Evolutionary conservation across 2,113 vertebrate species (phyloP).

Genomic region (Oplegnathus fasciatus): DNA sequence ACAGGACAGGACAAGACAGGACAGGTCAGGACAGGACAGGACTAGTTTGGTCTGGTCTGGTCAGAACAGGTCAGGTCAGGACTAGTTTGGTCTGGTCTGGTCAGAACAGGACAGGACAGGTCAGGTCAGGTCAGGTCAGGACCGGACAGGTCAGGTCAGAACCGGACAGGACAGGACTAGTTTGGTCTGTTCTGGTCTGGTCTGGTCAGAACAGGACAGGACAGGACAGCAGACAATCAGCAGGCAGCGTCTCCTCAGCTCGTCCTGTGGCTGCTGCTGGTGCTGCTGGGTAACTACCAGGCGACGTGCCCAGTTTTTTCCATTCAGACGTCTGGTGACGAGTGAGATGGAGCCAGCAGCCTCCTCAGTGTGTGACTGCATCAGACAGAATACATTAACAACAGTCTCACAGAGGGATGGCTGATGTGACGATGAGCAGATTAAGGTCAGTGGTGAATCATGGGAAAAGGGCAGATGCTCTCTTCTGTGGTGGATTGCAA

Average conservation of each 20-base stretch:
- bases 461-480: constrained; percentile 38
- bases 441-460: constrained; percentile 68
- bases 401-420: neutral
- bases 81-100: too few species aligned
- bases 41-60: too few species aligned
- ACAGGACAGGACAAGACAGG: too few species aligned
- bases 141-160: too few species aligned
- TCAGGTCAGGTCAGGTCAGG: too few species aligned
- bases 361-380: neutral
- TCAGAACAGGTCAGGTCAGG: too few species aligned
- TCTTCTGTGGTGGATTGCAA: neutral
- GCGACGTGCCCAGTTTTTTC: neutral
- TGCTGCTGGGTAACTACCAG: constrained; percentile 23
- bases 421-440: constrained; percentile 20
- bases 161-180: neutral
- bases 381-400: constrained; percentile 35
- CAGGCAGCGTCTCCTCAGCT: neutral
- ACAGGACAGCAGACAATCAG: constrained; percentile 3
- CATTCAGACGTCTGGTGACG: constrained; percentile 19
- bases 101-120: too few species aligned
- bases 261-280: neutral
- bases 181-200: too few species aligned
- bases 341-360: constrained; percentile 18
- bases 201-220: neutral
- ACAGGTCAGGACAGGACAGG: too few species aligned